Base-by-base conservation (phyloP, 2,888 invertebrate species). In the Elegia similella region DNA sequence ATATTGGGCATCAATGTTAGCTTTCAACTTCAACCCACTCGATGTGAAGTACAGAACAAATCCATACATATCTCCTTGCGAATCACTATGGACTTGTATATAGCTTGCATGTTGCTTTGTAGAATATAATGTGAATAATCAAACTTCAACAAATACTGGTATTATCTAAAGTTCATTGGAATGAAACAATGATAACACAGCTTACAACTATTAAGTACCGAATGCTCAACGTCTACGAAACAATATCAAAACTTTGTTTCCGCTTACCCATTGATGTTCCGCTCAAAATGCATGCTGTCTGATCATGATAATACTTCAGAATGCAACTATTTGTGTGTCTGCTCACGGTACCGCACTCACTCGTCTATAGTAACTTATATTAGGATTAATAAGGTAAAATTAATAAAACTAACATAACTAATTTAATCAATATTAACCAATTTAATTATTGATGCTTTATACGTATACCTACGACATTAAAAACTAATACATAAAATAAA, bases 231-330 rank as follows among this genome's bases (percentile, higher is more conserved):
- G 10, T 13, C 48, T 52, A 13, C 23, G 12, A 15, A 38, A 52
- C 23, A 42, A 42, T 16, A 52, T 52, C 52, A 23, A 42, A 52
- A 42, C 17, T 52, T 52, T 42, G 12, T 52, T 38, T 34, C 29
- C 43, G 6, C 46, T 42, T 53, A 42, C 30, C 53, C 38, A 53
- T 34, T 52, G 46, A 38, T 53, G 29, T 15, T 53, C 43, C 16
- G 43, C 32, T 53, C 53, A 53, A 43, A 53, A 43, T 38, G 13
- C 15, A 42, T 29, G 15, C 43, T 7, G 32, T 54, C 13, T 54
- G 54, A 44, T 54, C 54, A 30, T 54, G 54, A 54, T 54, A 54
- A 54, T 54, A 54, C 54, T 43, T 30, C 13, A 15, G 43, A 44
- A 30, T 23, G 13, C 42, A 32, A 30, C 42, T 52, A 42, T 54